Percentiles rank a stretch among this genome's conserved stretches.
Evolutionary conservation across 2,113 vertebrate genomes (phyloP).

Genomic region (Tragelaphus buxtoni): DNA sequence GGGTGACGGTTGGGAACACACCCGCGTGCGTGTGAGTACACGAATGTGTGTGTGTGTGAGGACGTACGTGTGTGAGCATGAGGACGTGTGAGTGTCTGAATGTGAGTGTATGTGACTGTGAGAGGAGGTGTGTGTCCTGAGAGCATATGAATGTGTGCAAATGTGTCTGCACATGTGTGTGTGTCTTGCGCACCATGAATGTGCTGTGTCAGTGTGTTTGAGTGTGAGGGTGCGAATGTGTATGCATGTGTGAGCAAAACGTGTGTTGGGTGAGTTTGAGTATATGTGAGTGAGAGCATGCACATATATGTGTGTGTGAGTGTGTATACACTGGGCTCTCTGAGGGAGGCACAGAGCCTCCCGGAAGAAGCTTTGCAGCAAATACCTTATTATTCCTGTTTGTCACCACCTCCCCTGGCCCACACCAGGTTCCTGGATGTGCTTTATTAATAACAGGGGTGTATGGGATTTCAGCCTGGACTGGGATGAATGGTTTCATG

Average conservation of each 20-base stretch:
- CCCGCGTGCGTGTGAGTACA: not conserved
- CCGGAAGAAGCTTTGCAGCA: not conserved
- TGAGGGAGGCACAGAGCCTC: too few species aligned
- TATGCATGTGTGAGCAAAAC: not conserved
- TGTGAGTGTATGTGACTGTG: not conserved
- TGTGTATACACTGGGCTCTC: not conserved
- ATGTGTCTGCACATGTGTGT: not conserved
- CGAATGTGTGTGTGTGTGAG: not conserved
- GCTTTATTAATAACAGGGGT: not conserved
- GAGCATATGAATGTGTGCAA: not conserved
- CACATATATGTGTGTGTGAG: not conserved
- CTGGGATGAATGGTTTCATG: accelerated
- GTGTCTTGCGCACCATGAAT: not conserved
- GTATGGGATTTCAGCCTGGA: not conserved
- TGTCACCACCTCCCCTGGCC: accelerated
- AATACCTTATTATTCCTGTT: not conserved
- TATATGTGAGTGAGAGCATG: not conserved
- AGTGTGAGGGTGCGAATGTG: too few species aligned
- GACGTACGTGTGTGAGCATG: not conserved
- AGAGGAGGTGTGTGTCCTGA: not conserved
- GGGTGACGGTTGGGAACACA: not conserved
- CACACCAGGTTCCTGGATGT: accelerated
- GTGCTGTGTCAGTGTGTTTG: not conserved
- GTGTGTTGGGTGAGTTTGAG: not conserved
- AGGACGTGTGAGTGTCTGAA: not conserved